Percentiles rank a stretch among this genome's conserved stretches.
Evolutionary conservation across 2,113 vertebrate species (phyloP).

Genomic region (Odontophorus gujanensis): DNA sequence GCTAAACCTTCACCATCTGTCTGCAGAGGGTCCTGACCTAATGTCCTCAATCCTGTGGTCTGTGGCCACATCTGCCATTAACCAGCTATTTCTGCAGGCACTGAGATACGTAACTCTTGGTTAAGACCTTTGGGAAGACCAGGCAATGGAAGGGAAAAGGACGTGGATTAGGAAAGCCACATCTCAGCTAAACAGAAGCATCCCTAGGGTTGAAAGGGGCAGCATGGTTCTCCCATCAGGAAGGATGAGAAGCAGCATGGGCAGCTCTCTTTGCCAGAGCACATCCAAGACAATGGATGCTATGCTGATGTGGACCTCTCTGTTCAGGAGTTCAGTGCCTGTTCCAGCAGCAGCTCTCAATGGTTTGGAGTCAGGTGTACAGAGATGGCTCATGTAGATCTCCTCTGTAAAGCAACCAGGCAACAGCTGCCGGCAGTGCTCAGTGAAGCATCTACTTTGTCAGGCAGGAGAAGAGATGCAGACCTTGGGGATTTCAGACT

Average conservation of each 20-base stretch:
- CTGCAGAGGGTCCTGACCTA: neutral
- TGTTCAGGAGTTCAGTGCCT: neutral
- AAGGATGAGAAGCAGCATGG: neutral
- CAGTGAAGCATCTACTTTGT: slow-evolving; percentile 33
- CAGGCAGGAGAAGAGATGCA: neutral
- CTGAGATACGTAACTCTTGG: neutral
- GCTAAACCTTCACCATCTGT: neutral
- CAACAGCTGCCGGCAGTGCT: slow-evolving; percentile 35
- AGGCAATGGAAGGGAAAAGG: neutral
- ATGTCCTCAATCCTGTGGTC: neutral
- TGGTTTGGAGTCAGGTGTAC: neutral
- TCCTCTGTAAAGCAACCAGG: slow-evolving; percentile 10
- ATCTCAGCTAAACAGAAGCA: neutral
- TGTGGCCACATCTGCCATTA: neutral
- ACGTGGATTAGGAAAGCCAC: neutral
- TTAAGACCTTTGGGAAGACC: neutral
- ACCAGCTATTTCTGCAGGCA: neutral
- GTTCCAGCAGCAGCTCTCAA: rapidly evolving
- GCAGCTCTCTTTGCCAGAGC: neutral
- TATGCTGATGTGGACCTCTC: neutral
- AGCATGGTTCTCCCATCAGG: rapidly evolving
- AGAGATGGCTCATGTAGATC: neutral
- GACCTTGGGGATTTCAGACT: slow-evolving; percentile 2
- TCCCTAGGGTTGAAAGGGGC: neutral
- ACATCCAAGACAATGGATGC: neutral